A percentile compares a stretch with the other conserved stretches of the same genome.
Evolutionary conservation across 2,888 invertebrate species (phyloP).

Genomic region (Phlogophora meticulosa): DNA sequence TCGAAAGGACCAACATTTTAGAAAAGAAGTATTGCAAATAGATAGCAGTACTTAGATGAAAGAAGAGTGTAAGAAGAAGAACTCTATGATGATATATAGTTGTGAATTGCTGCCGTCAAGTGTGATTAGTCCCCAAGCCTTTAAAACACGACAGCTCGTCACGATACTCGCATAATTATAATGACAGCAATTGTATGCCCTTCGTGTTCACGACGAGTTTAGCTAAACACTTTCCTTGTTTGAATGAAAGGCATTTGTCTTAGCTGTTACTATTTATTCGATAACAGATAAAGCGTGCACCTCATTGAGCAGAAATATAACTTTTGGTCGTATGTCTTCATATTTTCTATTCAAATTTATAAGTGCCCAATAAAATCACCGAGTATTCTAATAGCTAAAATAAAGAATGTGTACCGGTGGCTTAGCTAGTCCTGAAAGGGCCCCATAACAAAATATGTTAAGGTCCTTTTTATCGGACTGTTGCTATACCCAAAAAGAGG

Average conservation of each 20-base stretch:
- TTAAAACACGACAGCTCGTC: constrained; percentile 52
- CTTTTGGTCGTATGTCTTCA: not conserved
- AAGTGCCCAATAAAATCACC: no score
- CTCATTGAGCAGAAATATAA: not conserved
- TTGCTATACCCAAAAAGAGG: no score
- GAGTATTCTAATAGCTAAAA: no score
- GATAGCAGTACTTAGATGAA: no score
- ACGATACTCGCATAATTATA: constrained; percentile 56
- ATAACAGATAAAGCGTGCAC: constrained; percentile 3
- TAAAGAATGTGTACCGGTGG: no score
- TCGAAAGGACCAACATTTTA: no score
- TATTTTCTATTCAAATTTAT: no score
- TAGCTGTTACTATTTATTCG: constrained; percentile 19
- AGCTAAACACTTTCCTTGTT: constrained; percentile 41
- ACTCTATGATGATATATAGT: not conserved
- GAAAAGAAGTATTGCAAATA: no score
- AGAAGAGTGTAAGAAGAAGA: not conserved
- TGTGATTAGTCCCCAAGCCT: constrained; percentile 22
- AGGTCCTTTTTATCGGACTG: no score
- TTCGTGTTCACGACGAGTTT: constrained; percentile 53
- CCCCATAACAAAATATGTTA: no score
- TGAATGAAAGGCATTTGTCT: constrained; percentile 40
- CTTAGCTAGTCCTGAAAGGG: no score
- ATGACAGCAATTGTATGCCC: constrained; percentile 46
- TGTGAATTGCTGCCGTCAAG: not conserved